Evolutionary conservation across 2,113 vertebrate genomes (phyloP).

Genomic region (Strigops habroptila): DNA sequence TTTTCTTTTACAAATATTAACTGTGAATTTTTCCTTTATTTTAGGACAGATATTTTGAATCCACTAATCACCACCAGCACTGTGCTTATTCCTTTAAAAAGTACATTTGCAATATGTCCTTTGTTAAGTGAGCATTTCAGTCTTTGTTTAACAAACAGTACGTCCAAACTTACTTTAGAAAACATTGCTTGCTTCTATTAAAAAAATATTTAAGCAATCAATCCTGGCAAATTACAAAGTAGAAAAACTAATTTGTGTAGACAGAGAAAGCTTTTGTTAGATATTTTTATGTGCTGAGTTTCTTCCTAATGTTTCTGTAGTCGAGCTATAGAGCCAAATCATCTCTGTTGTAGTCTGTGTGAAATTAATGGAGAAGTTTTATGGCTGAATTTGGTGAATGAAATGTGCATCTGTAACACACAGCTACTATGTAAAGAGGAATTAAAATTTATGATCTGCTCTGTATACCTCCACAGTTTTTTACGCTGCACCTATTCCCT

Average conservation of each 20-base stretch:
- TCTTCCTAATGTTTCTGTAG: neutral
- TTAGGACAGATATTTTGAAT: neutral
- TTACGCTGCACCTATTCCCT: neutral
- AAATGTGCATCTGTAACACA: neutral
- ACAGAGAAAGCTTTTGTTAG: neutral
- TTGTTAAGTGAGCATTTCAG: neutral
- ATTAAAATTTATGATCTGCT: neutral
- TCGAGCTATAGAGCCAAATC: neutral
- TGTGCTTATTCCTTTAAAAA: neutral
- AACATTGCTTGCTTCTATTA: neutral
- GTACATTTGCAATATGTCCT: neutral
- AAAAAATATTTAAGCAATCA: neutral
- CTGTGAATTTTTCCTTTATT: neutral
- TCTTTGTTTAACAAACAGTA: neutral
- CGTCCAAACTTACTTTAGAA: neutral
- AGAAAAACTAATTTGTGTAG: neutral
- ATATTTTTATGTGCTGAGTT: neutral
- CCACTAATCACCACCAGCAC: neutral
- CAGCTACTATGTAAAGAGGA: neutral
- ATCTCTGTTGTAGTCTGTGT: neutral
- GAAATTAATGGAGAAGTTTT: neutral
- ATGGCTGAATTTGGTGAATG: neutral
- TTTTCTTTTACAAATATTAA: neutral
- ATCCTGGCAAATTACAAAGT: neutral
- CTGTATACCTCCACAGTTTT: accelerated